These are phyloP conservation scores for Varecia variegata DNA, from an alignment of 2,797 vertebrate genomes.

Conservation along the genomic window DNA sequence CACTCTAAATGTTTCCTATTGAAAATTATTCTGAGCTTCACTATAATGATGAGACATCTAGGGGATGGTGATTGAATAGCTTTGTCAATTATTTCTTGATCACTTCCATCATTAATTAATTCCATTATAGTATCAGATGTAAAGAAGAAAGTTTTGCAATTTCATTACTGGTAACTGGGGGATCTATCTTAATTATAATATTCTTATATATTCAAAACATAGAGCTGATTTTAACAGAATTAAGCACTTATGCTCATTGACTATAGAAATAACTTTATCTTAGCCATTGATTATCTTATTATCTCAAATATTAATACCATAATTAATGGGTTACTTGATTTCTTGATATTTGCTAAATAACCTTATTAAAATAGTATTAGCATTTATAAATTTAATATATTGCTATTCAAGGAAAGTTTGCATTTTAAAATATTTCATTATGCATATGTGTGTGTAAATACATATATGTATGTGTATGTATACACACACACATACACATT, in stretches of 20 bases:
- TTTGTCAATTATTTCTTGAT: background rate
- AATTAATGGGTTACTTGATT: background rate
- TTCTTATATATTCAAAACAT: background rate
- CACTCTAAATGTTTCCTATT: background rate
- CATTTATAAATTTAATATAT: background rate
- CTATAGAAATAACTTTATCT: background rate
- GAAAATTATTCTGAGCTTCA: background rate
- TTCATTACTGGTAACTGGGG: background rate
- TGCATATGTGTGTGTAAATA: background rate
- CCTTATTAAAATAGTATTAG: background rate
- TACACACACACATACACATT: background rate
- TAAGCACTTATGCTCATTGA: background rate
- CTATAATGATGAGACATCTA: background rate
- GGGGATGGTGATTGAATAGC: background rate
- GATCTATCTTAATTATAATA: background rate
- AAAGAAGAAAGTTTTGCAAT: background rate
- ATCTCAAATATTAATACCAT: background rate
- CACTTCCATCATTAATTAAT: background rate
- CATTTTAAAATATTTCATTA: background rate
- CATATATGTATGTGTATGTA: background rate
- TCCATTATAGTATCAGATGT: background rate
- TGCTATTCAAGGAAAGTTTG: background rate
- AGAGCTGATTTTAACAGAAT: conserved; percentile 3
- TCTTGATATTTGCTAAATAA: background rate
- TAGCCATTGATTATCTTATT: background rate